A percentile compares a stretch with the other conserved stretches of the same genome.
Evolutionary conservation across 2,113 vertebrate genomes (phyloP).

Genomic region (Dicaeum eximium): DNA sequence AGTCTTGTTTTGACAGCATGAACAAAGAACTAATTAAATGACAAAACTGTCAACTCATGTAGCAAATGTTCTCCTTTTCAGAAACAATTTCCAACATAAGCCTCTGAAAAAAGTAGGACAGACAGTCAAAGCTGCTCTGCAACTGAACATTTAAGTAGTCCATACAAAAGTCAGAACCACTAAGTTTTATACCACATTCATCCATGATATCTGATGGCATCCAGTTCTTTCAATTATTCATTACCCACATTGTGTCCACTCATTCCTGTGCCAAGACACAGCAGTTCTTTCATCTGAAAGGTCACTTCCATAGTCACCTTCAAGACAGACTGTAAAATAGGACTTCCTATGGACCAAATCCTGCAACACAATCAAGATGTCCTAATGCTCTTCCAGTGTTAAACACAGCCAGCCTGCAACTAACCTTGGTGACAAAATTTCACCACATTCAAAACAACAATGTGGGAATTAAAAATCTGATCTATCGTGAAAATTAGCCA

Average conservation of each 20-base stretch:
- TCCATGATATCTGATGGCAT: not conserved
- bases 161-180: not conserved
- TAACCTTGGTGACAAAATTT: not conserved
- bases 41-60: not conserved
- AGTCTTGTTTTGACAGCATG: not conserved
- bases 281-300: not conserved
- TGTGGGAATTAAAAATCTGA: not conserved
- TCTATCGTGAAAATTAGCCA: not conserved
- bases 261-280: not conserved
- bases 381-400: not conserved
- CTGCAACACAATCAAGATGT: not conserved
- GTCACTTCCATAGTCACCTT: not conserved
- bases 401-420: not conserved
- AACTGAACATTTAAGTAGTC: not conserved
- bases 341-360: not conserved
- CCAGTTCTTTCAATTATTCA: not conserved
- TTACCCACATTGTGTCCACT: accelerated
- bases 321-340: not conserved
- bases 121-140: not conserved
- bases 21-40: not conserved
- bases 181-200: not conserved
- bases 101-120: not conserved
- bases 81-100: not conserved
- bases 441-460: not conserved
- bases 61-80: not conserved